Evolutionary conservation across 2,888 invertebrate species (phyloP), one percentile per base, ranked within the genome.

Genomic region (Prosopocoilus inquinatus): DNA sequence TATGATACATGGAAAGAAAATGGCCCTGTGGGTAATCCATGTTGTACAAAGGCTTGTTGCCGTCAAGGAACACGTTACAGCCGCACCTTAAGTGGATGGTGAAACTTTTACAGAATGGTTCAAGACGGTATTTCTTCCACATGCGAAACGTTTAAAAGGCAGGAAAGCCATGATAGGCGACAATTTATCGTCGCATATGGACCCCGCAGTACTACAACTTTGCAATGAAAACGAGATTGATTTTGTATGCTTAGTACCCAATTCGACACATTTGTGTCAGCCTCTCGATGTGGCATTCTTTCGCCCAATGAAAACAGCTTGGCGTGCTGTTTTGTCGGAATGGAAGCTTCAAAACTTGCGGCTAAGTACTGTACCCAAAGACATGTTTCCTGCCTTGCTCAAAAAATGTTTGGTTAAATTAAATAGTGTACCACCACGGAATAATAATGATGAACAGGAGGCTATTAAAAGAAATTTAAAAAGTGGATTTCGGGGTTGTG

Each of bases 1-100:
- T 70, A 65, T 62, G 57, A 63, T 28, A 64, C 67, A 7, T 74
- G 73, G 72, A 65, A 62, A 8, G 59, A 63, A 58, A 65, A 68
- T 32, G 66, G 62, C 47, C 62, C 33, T 59, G 62, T 12, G 58
- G 57, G 58, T 11, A 3, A 41, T 13, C 58, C 53, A 11, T 58
- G 53, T 50, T 47, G 54, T 15, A 11, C 20, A 9, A 28, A 39
- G 8, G 44, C 47, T 5, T 51, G 51, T 33, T 56, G 56, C 13
- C 28, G n/a, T 3, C 11, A 9, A 47, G 56, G 47, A 9, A 47
- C 12, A 9, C n/a, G 47, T 20, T 56, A 28, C 32, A 52, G 48
- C 32, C 33, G 56, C 11, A 56, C 58, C 9, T 43, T n/a, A 9
- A 32, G 34, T 51, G 58, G 55, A 28, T 58, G 54, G 55, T 3